These are phyloP conservation scores for Thermophis baileyi DNA, from an alignment of 2,113 vertebrate genomes.

Conservation along the genomic window DNA sequence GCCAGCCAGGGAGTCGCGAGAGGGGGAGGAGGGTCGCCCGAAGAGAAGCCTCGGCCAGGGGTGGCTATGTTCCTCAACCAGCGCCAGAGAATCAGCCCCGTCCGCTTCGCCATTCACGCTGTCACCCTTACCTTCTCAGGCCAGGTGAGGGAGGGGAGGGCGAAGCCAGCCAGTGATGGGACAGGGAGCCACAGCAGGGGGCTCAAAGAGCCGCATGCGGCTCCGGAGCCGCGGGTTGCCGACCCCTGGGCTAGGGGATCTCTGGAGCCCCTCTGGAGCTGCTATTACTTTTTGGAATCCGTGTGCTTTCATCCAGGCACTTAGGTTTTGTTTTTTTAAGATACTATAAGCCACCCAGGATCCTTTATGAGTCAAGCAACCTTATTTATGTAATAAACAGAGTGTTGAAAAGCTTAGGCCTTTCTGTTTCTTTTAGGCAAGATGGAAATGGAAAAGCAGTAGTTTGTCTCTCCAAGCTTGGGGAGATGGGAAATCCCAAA, in stretches of 20 bases:
- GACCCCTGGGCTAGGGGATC: not conserved
- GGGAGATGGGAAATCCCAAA: not conserved
- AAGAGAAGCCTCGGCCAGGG: too few species aligned
- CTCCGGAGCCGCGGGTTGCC: too few species aligned
- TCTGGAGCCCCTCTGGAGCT: not conserved
- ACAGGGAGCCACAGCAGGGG: too few species aligned
- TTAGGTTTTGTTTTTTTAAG: not conserved
- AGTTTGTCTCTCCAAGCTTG: not conserved
- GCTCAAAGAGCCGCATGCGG: too few species aligned
- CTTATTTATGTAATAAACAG: not conserved
- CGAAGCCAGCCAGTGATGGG: too few species aligned
- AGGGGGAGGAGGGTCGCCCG: too few species aligned
- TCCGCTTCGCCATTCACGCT: too few species aligned
- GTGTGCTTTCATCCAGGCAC: not conserved
- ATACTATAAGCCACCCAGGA: not conserved
- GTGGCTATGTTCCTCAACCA: too few species aligned
- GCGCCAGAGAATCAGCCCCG: too few species aligned
- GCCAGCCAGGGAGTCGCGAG: too few species aligned
- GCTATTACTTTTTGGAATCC: not conserved
- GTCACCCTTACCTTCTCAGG: too few species aligned
- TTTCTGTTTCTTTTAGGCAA: not conserved
- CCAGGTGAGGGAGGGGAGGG: too few species aligned
- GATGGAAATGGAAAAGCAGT: not conserved
- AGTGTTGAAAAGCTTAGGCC: not conserved
- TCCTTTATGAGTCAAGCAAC: not conserved